Percentiles rank a stretch among this genome's conserved stretches.
Conservation (phyloP, 2,888 invertebrate species). For the Pilophorus perplexus region DNA sequence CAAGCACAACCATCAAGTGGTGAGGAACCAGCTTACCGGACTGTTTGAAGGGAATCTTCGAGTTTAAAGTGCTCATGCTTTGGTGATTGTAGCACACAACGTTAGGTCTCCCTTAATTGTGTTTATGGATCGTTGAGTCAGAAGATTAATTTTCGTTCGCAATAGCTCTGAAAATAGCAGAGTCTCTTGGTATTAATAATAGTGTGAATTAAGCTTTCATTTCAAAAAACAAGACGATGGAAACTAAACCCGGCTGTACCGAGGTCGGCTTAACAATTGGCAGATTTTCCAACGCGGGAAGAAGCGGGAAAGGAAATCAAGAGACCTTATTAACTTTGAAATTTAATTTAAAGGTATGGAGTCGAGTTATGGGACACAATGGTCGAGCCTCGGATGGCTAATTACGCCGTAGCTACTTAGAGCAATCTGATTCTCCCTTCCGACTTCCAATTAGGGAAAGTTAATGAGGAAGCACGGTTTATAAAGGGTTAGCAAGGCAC, state of each 20-base stretch:
- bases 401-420: slow-evolving; percentile 23
- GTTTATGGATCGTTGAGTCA: not conserved
- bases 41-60: no score
- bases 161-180: not conserved
- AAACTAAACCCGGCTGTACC: no score
- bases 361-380: slow-evolving; percentile 20
- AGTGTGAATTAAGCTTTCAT: not conserved
- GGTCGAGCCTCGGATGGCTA: slow-evolving; percentile 18
- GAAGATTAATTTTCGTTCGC: not conserved
- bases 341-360: slow-evolving; percentile 12
- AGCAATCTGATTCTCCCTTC: slow-evolving; percentile 33
- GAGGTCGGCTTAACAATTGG: not conserved
- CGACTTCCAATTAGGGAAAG: slow-evolving; percentile 36
- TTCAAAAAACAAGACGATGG: not conserved
- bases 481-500: slow-evolving; percentile 6
- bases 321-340: slow-evolving; percentile 11
- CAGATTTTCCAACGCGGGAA: not conserved
- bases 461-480: slow-evolving; percentile 29
- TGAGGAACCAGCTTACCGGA: no score
- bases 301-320: not conserved
- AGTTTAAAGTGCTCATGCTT: no score
- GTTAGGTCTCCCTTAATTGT: not conserved
- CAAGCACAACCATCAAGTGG: no score
- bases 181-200: not conserved
- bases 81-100: no score